Conservation (phyloP, 2,797 vertebrate genomes). For the Peromyscus nudipes region DNA sequence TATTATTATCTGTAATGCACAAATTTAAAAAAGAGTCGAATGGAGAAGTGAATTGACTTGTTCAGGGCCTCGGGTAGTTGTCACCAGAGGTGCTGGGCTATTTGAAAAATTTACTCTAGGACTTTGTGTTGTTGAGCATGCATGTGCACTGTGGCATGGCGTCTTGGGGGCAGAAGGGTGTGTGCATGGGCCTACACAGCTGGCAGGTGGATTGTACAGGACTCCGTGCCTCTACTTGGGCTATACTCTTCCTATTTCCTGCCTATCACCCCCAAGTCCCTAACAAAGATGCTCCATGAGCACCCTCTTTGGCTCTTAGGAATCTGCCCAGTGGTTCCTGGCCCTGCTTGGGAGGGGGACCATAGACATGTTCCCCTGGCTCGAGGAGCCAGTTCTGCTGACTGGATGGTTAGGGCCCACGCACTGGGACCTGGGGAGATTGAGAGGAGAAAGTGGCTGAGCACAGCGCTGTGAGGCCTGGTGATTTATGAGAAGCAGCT, state of each 20-base stretch:
- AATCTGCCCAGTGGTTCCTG: constrained; percentile 37
- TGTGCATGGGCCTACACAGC: neutral
- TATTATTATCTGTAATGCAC: neutral
- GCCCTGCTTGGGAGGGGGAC: neutral
- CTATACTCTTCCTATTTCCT: neutral
- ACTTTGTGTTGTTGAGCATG: neutral
- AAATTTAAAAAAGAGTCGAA: neutral
- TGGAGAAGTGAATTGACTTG: constrained; percentile 15
- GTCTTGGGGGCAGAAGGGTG: neutral
- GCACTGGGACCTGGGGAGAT: constrained; percentile 77
- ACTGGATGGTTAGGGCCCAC: constrained; percentile 80
- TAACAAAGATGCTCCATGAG: neutral
- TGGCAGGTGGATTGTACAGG: neutral
- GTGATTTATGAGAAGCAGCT: constrained; percentile 85
- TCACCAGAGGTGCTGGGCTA: neutral
- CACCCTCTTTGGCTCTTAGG: constrained; percentile 7
- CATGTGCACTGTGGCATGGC: neutral
- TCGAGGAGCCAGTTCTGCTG: constrained; percentile 78
- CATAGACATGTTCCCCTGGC: neutral
- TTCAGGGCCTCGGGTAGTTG: neutral
- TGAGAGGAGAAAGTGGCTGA: constrained; percentile 84
- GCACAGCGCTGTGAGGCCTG: constrained; percentile 73
- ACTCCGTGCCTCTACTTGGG: neutral
- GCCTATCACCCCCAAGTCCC: neutral
- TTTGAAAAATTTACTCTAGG: neutral